Percentiles rank a stretch among this genome's conserved stretches.
phyloP scores from a whole-genome alignment of 2,888 invertebrate species.

The Artemia sp. region DNA sequence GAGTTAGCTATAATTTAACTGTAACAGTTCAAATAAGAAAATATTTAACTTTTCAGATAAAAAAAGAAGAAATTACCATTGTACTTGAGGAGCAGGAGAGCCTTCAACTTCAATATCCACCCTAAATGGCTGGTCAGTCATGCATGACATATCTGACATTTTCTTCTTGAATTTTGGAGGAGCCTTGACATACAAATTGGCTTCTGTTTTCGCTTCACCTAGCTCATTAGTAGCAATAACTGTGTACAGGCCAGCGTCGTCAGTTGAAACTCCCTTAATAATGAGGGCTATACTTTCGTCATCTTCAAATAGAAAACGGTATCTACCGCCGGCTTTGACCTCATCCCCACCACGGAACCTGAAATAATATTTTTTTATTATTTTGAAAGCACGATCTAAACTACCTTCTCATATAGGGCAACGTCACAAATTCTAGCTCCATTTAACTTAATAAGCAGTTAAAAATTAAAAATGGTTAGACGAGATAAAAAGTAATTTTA shows the following conservation, averaged over 20 bases:
- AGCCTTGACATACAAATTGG: conserved; percentile 58
- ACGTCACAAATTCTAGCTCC: too few species aligned
- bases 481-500: too few species aligned
- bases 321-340: conserved; percentile 55
- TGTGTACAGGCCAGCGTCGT: conserved; percentile 66
- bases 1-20: conserved; percentile 1
- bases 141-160: conserved; percentile 53
- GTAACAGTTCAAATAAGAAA: background rate
- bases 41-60: background rate
- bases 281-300: conserved; percentile 72
- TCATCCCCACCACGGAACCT: conserved; percentile 49
- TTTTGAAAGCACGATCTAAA: too few species aligned
- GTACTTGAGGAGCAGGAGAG: conserved; percentile 57
- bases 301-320: conserved; percentile 67
- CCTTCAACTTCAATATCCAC: conserved; percentile 70
- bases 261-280: conserved; percentile 61
- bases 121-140: conserved; percentile 51
- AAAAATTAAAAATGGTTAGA: too few species aligned
- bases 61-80: conserved; percentile 37
- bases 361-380: background rate
- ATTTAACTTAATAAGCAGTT: too few species aligned
- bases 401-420: too few species aligned
- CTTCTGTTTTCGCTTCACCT: conserved; percentile 54
- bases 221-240: conserved; percentile 65
- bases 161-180: conserved; percentile 70